Conservation (phyloP, 2,797 vertebrate species). For the Epinephelus coioides region DNA sequence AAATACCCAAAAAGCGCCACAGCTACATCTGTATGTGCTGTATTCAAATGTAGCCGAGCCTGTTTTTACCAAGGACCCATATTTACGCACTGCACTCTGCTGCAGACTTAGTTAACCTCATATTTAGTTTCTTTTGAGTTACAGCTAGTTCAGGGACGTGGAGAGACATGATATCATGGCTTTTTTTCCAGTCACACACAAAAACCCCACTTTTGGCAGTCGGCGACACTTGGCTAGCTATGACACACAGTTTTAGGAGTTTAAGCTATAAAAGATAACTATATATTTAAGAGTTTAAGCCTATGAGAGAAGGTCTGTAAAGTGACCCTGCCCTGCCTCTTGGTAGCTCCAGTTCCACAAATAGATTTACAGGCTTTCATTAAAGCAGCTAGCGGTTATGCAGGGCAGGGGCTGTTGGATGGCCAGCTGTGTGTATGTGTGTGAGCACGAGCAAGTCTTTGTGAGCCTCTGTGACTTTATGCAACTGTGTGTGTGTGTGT, state of each 20-base stretch:
- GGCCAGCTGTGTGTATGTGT: conserved; percentile 58
- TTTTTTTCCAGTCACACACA: conserved; percentile 39
- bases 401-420: conserved; percentile 62
- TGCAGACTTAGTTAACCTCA: conserved; percentile 10
- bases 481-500: conserved; percentile 30
- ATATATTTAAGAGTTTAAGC: conserved; percentile 67
- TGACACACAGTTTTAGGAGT: conserved; percentile 59
- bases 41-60: neutral
- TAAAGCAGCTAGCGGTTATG: conserved; percentile 76
- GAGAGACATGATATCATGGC: conserved; percentile 62
- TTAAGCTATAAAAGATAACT: conserved; percentile 69
- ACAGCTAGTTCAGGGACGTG: conserved; percentile 23
- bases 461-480: conserved; percentile 45
- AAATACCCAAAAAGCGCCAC: too few species aligned
- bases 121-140: conserved; percentile 11
- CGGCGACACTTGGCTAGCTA: conserved; percentile 52
- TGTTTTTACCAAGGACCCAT: neutral
- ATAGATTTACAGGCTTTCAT: conserved; percentile 85
- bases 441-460: conserved; percentile 33
- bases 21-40: neutral
- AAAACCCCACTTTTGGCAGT: conserved; percentile 29
- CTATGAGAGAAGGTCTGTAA: conserved; percentile 68
- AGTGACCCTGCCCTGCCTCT: conserved; percentile 72
- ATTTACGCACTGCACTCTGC: neutral
- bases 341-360: conserved; percentile 72